Percentiles rank a stretch among this genome's conserved stretches.
Conservation (phyloP, 2,797 vertebrate species). For the Notamacropus eugenii region DNA sequence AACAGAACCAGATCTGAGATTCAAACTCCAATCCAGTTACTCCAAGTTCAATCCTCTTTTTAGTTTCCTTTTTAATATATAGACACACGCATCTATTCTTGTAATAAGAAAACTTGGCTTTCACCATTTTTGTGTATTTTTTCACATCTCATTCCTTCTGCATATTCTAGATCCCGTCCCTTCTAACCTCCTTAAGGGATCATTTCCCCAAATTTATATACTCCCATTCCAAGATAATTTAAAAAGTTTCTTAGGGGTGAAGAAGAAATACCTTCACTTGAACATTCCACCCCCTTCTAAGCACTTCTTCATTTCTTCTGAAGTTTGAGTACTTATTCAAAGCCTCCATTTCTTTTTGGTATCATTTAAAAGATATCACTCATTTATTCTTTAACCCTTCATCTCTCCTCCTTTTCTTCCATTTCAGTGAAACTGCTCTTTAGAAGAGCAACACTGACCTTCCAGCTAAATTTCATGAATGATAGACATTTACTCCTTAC, state of each 20-base stretch:
- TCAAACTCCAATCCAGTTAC: neutral
- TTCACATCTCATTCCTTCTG: too few species aligned
- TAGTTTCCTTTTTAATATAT: neutral
- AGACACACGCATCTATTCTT: neutral
- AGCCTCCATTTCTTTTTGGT: neutral
- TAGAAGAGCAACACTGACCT: constrained; percentile 6
- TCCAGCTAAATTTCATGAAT: neutral
- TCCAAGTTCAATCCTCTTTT: neutral
- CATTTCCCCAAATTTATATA: neutral
- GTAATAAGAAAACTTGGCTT: neutral
- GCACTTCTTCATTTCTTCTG: neutral
- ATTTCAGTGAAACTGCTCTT: neutral
- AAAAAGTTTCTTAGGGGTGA: neutral
- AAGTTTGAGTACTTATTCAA: neutral
- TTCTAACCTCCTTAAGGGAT: neutral
- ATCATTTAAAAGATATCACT: neutral
- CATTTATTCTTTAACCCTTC: neutral
- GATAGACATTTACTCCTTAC: neutral
- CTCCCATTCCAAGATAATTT: neutral
- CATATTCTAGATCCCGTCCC: neutral
- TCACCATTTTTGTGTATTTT: neutral
- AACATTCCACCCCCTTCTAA: neutral
- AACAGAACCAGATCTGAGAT: neutral
- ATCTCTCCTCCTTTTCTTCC: neutral
- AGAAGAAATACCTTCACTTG: neutral